phyloP scores from a whole-genome alignment of 2,797 vertebrate genomes.

The Parauchenoglanis punctatus region DNA sequence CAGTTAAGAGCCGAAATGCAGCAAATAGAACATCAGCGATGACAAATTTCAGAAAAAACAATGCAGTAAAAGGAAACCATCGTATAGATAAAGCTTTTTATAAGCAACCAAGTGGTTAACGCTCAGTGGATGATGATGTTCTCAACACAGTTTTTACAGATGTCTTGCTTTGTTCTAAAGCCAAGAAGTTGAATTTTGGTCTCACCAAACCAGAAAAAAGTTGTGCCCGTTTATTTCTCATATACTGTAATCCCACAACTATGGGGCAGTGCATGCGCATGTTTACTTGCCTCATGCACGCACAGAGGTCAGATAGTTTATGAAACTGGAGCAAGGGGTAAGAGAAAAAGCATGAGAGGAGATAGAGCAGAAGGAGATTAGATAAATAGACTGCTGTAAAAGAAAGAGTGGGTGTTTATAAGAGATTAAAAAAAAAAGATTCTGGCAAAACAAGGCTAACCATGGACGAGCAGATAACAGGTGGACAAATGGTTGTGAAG shows the following conservation, averaged over 20 bases:
- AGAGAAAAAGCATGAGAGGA: constrained; percentile 14
- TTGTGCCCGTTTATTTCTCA: neutral
- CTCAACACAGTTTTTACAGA: neutral
- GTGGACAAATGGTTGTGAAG: constrained; percentile 39
- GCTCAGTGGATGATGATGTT: neutral
- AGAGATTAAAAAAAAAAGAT: neutral
- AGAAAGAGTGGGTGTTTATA: constrained; percentile 17
- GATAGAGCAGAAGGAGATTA: neutral
- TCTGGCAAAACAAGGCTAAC: constrained; percentile 10
- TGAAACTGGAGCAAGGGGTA: constrained; percentile 19
- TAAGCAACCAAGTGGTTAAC: neutral
- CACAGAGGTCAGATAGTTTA: constrained; percentile 8
- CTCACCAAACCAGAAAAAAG: neutral
- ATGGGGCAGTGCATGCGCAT: neutral
- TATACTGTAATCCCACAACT: neutral
- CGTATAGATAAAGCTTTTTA: neutral
- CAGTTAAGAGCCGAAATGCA: neutral
- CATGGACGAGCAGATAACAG: constrained; percentile 6
- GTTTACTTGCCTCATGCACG: neutral
- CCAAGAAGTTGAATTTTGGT: neutral
- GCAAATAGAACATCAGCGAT: neutral
- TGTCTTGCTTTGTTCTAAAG: no score
- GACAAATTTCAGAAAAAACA: neutral
- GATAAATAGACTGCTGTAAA: neutral
- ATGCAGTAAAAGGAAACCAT: neutral